Percentiles rank a stretch among this genome's conserved stretches.
These are phyloP conservation scores for Peromyscus nudipes DNA, from an alignment of 2,797 vertebrate genomes.

Conservation along the genomic window DNA sequence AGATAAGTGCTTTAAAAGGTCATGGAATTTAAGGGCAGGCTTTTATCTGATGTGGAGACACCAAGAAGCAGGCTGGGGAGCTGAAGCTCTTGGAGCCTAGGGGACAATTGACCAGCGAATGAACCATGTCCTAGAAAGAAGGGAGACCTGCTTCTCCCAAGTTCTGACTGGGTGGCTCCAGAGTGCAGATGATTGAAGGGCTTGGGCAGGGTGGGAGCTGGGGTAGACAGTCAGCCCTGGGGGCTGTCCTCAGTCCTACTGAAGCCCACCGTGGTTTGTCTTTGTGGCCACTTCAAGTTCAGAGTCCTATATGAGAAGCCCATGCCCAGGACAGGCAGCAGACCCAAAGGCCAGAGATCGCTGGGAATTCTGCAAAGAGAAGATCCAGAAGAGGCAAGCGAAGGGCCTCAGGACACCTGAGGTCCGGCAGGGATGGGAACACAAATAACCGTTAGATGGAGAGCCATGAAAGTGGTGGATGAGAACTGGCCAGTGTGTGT, in stretches of 20 bases:
- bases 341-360: not conserved
- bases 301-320: not conserved
- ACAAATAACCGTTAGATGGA: fast-evolving
- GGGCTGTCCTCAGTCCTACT: not conserved
- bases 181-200: not conserved
- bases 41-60: not conserved
- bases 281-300: not conserved
- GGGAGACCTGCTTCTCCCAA: not conserved
- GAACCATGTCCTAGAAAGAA: no score
- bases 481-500: fast-evolving
- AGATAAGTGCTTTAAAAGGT: not conserved
- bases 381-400: not conserved
- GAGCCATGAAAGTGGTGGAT: not conserved
- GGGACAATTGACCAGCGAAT: fast-evolving
- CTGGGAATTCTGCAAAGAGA: not conserved
- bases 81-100: not conserved
- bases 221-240: no score
- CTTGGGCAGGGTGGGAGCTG: not conserved
- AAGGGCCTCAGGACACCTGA: no score
- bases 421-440: not conserved
- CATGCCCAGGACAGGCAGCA: not conserved
- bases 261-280: not conserved
- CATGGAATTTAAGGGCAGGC: no score
- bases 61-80: not conserved
- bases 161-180: not conserved